phyloP scores from a whole-genome alignment of 2,113 vertebrate species.

The Muscicapa adusta region DNA sequence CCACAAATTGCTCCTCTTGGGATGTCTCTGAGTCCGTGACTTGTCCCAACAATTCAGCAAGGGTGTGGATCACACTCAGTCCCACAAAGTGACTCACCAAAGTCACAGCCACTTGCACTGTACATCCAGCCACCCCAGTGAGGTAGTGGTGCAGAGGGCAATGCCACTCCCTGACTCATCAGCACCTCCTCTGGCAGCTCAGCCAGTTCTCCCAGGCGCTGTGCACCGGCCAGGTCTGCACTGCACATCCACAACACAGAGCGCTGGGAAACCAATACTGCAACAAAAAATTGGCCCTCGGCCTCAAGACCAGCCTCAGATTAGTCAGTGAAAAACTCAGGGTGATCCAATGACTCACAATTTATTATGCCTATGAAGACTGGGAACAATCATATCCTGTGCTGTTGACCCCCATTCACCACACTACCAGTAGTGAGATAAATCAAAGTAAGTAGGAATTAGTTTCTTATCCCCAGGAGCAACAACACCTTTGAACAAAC shows the following conservation, averaged over 20 bases:
- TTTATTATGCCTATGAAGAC: background rate
- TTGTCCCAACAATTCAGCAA: background rate
- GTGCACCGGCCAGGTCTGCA: accelerated
- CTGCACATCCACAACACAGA: background rate
- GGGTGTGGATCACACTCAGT: slow-evolving; percentile 5
- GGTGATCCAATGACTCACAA: slow-evolving; percentile 15
- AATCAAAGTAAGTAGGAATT: background rate
- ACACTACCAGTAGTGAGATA: background rate
- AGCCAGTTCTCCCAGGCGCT: slow-evolving; percentile 2
- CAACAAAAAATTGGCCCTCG: background rate
- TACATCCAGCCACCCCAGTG: background rate
- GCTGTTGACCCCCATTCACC: background rate
- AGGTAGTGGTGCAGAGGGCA: slow-evolving; percentile 32
- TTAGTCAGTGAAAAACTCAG: slow-evolving; percentile 33
- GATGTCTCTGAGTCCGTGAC: background rate
- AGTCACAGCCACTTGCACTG: background rate
- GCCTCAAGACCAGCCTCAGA: background rate
- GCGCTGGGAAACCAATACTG: background rate
- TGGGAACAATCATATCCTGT: background rate
- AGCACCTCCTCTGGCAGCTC: background rate
- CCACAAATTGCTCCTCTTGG: background rate
- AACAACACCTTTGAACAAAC: background rate
- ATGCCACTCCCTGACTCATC: slow-evolving; percentile 13
- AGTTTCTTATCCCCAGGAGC: background rate
- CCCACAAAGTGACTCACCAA: slow-evolving; percentile 2